phyloP scores from a whole-genome alignment of 2,888 invertebrate species.

The Diplazon laetatorius region DNA sequence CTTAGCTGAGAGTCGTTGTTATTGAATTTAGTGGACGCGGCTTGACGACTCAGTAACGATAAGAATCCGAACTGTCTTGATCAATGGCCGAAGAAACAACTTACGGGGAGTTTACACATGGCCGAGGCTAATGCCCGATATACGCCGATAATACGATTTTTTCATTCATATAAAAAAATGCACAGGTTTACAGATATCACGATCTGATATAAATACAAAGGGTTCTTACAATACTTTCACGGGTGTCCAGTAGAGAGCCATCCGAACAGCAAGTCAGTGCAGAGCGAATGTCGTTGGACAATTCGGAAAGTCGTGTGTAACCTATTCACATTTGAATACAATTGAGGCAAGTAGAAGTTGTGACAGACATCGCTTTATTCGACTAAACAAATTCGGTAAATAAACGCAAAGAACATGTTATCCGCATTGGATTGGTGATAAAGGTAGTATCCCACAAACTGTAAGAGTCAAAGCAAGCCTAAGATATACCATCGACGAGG shows the following conservation, averaged over 20 bases:
- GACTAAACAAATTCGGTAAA: too few species aligned
- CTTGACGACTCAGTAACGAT: not conserved
- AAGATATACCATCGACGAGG: too few species aligned
- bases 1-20: not conserved
- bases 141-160: conserved; percentile 14
- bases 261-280: not conserved
- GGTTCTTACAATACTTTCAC: not conserved
- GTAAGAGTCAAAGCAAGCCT: too few species aligned
- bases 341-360: too few species aligned
- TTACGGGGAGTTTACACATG: conserved; percentile 9
- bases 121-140: conserved; percentile 27
- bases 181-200: conserved; percentile 4
- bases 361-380: too few species aligned
- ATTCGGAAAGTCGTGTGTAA: not conserved
- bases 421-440: too few species aligned
- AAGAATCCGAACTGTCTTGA: not conserved
- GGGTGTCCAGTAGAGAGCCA: not conserved
- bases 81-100: not conserved
- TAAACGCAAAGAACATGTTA: too few species aligned
- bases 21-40: not conserved
- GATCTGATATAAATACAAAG: conserved; percentile 21
- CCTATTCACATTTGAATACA: not conserved
- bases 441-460: too few species aligned
- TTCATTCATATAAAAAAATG: not conserved
- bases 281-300: not conserved